Base-by-base conservation (phyloP, 1,140 invertebrate species). In the Ylistrum balloti region DNA sequence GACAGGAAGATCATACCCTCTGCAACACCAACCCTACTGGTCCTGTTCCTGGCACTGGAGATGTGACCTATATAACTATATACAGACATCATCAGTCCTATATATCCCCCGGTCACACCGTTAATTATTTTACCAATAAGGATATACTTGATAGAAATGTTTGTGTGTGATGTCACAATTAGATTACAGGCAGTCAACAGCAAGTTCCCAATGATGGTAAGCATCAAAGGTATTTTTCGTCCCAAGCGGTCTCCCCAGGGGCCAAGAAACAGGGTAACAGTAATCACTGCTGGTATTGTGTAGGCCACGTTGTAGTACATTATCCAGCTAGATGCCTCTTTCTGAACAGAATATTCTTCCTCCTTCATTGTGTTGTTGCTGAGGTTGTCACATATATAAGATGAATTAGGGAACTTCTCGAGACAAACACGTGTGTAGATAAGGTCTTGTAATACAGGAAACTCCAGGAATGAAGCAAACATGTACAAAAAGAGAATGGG, bases 31-130 rank as follows among this genome's bases (percentile, higher is more conserved):
- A 99, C 98, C 89, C 98, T 96, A 20, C 98, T 96, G 0, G 98
- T 99, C 90, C 98, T 97, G 90, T 97, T 97, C 95, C 98, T 97
- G 88, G 98, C 97, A 10, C 97, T 97, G 0, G 98, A 98, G 13
- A 98, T 97, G 95, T 99, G 98, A 0, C 97, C 98, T 74, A 99
- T 98, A 93, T 98, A 99, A 95, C 98, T 98, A 95, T 98, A 99
- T 41, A 98, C 97, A 20, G 98, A 98, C 97, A 98, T 98, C 91
- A 98, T 97, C 97, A 98, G 98, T 28, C 98, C 98, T 93, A 98
- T 98, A 97, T 98, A 98, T 1, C 98, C 98, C 0, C 98, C 98
- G 10, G 98, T 98, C 0, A 99, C 93, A 0, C 97, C 97, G 88
- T 95, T 96, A 0, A 97, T 28, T 34, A 95, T 33, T 48, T 94